phyloP scores from a whole-genome alignment of 2,113 vertebrate genomes.

The Heliornis fulica region DNA sequence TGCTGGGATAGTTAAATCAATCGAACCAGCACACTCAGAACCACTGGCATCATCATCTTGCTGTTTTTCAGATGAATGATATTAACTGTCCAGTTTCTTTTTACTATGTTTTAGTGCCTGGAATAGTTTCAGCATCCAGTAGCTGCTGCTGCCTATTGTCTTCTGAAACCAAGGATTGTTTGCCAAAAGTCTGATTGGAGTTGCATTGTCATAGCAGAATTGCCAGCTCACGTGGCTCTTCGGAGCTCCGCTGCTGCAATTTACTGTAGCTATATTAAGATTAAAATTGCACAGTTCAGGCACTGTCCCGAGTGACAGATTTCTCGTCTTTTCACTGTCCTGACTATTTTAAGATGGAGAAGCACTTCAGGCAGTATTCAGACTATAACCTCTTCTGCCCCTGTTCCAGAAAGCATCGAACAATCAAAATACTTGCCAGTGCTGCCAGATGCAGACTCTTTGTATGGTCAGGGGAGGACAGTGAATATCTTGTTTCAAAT shows the following conservation, averaged over 20 bases:
- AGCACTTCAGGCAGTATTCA: background rate
- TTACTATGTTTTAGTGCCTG: constrained; percentile 15
- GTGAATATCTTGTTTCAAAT: background rate
- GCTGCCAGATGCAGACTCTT: background rate
- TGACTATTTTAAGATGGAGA: background rate
- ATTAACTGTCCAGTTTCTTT: constrained; percentile 19
- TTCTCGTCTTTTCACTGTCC: background rate
- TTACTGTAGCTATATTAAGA: constrained; percentile 41
- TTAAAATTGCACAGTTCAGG: background rate
- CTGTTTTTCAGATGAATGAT: background rate
- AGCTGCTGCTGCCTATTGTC: constrained; percentile 39
- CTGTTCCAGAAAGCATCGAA: background rate
- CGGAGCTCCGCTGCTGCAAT: background rate
- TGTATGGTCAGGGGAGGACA: background rate
- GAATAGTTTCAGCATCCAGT: constrained; percentile 20
- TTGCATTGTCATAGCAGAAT: constrained; percentile 25
- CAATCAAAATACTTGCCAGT: background rate
- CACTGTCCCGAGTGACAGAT: background rate
- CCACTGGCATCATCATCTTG: background rate
- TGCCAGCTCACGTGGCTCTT: background rate
- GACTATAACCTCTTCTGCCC: background rate
- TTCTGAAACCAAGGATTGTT: background rate
- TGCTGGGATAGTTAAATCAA: background rate
- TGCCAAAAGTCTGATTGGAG: constrained; percentile 39
- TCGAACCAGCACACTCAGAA: background rate